Evolutionary conservation across 2,113 vertebrate genomes (phyloP).

Genomic region (Petrocephalus zakoni): DNA sequence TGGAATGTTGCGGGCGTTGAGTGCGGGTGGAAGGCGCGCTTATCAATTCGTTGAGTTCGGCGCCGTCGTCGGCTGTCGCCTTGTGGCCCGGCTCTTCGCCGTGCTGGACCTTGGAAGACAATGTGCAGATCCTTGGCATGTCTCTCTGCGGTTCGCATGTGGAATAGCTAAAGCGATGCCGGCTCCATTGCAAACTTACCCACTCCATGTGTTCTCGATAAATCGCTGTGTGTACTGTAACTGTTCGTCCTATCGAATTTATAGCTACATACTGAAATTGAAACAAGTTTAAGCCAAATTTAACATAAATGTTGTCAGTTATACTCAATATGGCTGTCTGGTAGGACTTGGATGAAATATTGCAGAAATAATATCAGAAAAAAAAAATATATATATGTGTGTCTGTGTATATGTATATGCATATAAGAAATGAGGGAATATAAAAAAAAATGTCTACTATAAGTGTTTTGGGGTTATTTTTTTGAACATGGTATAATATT

Average conservation of each 20-base stretch:
- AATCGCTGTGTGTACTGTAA: not conserved
- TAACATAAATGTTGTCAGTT: not conserved
- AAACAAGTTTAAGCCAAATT: not conserved
- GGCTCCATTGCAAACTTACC: not conserved
- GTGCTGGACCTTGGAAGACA: not conserved
- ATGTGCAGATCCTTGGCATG: not conserved
- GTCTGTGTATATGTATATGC: too few relatives aligned
- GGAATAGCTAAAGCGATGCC: not conserved
- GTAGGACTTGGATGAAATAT: not conserved
- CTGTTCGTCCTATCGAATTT: not conserved
- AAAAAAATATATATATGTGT: not conserved
- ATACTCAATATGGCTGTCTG: not conserved
- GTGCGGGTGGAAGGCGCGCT: not conserved
- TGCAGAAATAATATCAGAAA: not conserved
- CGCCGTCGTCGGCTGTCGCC: not conserved
- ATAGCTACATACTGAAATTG: not conserved
- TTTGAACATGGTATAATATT: not conserved
- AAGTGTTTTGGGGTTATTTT: not conserved
- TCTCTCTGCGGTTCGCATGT: not conserved
- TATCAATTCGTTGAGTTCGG: not conserved
- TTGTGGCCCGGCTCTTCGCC: not conserved
- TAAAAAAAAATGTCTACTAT: not conserved
- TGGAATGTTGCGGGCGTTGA: not conserved
- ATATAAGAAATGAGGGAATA: not conserved
- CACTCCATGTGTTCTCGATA: not conserved